A percentile compares a stretch with the other conserved stretches of the same genome.
Conservation (phyloP, 2,888 invertebrate genomes). For the Rotaria magnacalcarata region DNA sequence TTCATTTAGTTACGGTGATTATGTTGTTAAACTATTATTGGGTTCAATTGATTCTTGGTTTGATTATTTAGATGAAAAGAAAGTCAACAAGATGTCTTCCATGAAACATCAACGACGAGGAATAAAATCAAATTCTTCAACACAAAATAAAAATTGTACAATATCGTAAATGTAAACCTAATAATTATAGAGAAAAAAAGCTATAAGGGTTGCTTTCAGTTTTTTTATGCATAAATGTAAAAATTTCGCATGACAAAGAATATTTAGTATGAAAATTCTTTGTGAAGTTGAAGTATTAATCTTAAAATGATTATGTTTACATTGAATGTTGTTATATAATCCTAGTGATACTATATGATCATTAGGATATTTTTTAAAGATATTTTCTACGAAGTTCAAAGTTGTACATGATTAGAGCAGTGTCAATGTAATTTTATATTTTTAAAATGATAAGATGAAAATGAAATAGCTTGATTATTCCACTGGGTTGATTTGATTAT, state of each 20-base stretch:
- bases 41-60: slow-evolving; percentile 40
- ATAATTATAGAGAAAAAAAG: background rate
- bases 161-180: background rate
- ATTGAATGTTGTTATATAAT: no score
- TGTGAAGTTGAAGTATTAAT: no score
- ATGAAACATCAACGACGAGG: no score
- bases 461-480: no score
- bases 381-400: no score
- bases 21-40: slow-evolving; percentile 43
- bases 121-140: background rate
- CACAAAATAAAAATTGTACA: background rate
- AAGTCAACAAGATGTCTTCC: background rate
- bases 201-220: background rate
- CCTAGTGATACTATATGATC: no score
- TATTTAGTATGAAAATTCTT: background rate
- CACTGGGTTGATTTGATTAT: no score
- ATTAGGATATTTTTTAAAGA: no score
- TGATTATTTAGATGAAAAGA: slow-evolving; percentile 34
- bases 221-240: background rate
- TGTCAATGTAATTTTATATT: no score
- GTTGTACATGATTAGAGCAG: no score
- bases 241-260: background rate
- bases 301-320: no score
- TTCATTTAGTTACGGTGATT: slow-evolving; percentile 45
- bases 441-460: no score